A percentile compares a stretch with the other conserved stretches of the same genome.
Conservation (phyloP, 1,140 invertebrate species). For the Drosophila bocqueti region DNA sequence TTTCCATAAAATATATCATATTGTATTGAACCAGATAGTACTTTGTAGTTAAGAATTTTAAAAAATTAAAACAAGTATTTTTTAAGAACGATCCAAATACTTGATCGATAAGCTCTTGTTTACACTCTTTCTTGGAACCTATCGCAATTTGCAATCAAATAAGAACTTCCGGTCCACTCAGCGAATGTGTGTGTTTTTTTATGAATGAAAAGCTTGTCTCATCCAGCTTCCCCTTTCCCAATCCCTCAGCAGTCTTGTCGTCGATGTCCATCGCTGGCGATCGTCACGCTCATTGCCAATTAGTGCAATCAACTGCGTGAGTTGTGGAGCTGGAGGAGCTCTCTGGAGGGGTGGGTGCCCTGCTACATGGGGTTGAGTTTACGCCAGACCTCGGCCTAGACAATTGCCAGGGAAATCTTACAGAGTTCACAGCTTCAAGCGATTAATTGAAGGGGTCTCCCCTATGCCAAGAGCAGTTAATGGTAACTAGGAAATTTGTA, state of each 20-base stretch:
- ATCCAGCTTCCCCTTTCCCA: conserved; percentile 42
- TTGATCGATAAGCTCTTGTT: not conserved
- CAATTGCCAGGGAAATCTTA: conserved; percentile 59
- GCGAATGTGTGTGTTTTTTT: conserved; percentile 30
- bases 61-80: no score
- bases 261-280: conserved; percentile 25
- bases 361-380: conserved; percentile 5
- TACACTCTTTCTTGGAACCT: conserved; percentile 28
- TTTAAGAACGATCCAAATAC: not conserved
- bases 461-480: no score
- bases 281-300: conserved; percentile 66
- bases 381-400: not conserved
- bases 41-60: no score
- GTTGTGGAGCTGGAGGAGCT: not conserved
- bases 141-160: conserved; percentile 60
- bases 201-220: conserved; percentile 62
- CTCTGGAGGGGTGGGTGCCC: not conserved
- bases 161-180: conserved; percentile 54
- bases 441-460: conserved; percentile 57
- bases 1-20: not conserved
- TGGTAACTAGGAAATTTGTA: not conserved
- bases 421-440: conserved; percentile 73
- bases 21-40: not conserved
- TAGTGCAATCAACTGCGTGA: conserved; percentile 70
- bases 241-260: conserved; percentile 37